A percentile compares a stretch with the other conserved stretches of the same genome.
Evolutionary conservation across 2,113 vertebrate species (phyloP).

Genomic region (Carollia perspicillata): DNA sequence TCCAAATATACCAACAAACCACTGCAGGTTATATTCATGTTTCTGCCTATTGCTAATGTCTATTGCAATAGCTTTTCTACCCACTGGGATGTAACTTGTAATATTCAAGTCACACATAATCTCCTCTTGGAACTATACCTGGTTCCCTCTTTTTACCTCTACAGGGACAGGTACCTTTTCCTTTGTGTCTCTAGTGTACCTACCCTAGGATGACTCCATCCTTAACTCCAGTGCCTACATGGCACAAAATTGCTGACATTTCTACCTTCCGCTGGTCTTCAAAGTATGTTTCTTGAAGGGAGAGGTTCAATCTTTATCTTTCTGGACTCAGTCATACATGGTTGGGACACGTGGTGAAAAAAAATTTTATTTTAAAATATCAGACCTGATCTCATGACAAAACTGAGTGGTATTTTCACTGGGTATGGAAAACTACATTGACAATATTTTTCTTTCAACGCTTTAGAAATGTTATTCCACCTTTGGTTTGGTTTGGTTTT

Average conservation of each 20-base stretch:
- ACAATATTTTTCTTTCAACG: background rate
- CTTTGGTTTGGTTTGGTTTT: background rate
- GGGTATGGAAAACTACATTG: background rate
- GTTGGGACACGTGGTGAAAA: background rate
- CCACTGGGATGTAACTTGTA: background rate
- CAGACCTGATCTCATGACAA: background rate
- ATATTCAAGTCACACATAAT: background rate
- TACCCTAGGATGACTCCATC: background rate
- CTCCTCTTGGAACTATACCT: background rate
- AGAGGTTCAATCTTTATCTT: background rate
- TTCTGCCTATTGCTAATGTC: background rate
- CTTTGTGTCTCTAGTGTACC: background rate
- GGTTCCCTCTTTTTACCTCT: background rate
- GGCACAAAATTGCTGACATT: background rate
- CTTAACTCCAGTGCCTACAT: background rate
- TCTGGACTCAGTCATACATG: background rate
- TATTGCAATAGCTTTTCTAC: background rate
- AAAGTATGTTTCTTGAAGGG: background rate
- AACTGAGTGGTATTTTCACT: background rate
- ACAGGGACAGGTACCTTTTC: background rate
- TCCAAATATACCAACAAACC: background rate
- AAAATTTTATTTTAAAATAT: background rate
- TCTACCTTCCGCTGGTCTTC: background rate
- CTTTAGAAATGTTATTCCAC: background rate
- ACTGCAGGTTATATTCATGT: background rate